phyloP scores from a whole-genome alignment of 2,797 vertebrate genomes.

The Sebastes nivosus region DNA sequence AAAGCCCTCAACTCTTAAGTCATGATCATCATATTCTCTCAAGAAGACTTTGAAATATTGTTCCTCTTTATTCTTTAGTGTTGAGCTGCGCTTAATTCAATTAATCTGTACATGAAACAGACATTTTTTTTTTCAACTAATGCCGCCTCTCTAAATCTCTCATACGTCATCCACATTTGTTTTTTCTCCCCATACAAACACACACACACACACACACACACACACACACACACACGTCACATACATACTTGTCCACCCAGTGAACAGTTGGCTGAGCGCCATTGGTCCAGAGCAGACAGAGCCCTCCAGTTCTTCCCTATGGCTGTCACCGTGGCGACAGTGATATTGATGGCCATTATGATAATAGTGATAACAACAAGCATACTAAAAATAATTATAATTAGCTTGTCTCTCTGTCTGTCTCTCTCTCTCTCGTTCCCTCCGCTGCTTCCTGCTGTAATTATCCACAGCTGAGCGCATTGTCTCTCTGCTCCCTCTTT shows the following conservation, averaged over 20 bases:
- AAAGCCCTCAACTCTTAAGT: not conserved
- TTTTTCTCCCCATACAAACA: not conserved
- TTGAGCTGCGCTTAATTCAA: not conserved
- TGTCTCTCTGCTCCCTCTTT: slow-evolving; percentile 80
- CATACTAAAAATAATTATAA: slow-evolving; percentile 88
- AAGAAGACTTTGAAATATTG: not conserved
- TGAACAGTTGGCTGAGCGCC: slow-evolving; percentile 68
- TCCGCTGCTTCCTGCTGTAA: slow-evolving; percentile 80
- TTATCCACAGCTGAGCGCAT: slow-evolving; percentile 86
- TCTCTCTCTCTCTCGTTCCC: slow-evolving; percentile 64
- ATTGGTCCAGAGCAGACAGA: slow-evolving; percentile 76
- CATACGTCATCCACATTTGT: slow-evolving; percentile 1
- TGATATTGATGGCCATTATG: slow-evolving; percentile 85
- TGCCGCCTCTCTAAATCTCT: not conserved
- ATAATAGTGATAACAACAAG: slow-evolving; percentile 87
- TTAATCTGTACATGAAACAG: slow-evolving; percentile 9
- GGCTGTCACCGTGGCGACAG: slow-evolving; percentile 79
- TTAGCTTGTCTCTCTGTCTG: slow-evolving; percentile 83
- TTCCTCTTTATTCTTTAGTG: not conserved
- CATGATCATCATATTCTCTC: not conserved
- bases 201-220: not conserved
- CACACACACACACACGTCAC: no score
- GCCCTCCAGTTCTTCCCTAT: slow-evolving; percentile 70
- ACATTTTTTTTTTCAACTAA: not conserved
- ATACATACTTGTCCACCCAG: slow-evolving; percentile 45